Percentiles rank a stretch among this genome's conserved stretches.
Evolutionary conservation across 1,140 invertebrate genomes (phyloP).

Genomic region (Trachelipus rathkii): DNA sequence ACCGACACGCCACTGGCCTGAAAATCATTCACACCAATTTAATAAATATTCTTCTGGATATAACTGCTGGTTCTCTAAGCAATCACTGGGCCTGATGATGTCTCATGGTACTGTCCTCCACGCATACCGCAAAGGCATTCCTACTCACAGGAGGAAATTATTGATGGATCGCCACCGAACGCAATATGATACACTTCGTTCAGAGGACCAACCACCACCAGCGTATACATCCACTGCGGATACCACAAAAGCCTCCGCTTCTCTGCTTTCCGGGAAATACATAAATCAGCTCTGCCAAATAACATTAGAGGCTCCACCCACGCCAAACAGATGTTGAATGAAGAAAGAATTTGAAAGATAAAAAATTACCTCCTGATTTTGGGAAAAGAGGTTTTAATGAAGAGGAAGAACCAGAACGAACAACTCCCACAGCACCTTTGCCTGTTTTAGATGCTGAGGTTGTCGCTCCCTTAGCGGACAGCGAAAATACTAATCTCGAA

Average conservation of each 20-base stretch:
- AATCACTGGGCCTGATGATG: constrained; percentile 9
- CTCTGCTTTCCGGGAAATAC: constrained; percentile 37
- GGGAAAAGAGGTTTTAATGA: constrained; percentile 1
- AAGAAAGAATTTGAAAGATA: constrained; percentile 8
- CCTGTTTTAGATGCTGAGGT: constrained; percentile 16
- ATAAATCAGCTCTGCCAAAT: constrained; percentile 35
- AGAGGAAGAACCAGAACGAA: constrained; percentile 19
- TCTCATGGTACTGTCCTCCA: constrained; percentile 33
- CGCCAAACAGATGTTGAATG: background rate
- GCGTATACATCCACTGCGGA: constrained; percentile 31
- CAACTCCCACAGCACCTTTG: constrained; percentile 24
- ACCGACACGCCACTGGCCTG: background rate
- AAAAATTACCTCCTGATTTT: background rate
- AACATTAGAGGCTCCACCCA: constrained; percentile 13
- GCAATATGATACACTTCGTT: constrained; percentile 13
- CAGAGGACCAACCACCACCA: constrained; percentile 30
- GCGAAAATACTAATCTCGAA: constrained; percentile 17
- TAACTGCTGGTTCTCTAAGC: constrained; percentile 12
- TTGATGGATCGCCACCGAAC: background rate
- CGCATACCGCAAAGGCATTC: constrained; percentile 27
- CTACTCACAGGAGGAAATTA: background rate
- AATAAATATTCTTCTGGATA: constrained; percentile 25
- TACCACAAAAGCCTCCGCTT: constrained; percentile 23
- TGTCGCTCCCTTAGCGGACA: constrained; percentile 30
- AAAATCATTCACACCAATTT: background rate